phyloP scores from a whole-genome alignment of 2,797 vertebrate genomes.

The Halcyon chelicuti region DNA sequence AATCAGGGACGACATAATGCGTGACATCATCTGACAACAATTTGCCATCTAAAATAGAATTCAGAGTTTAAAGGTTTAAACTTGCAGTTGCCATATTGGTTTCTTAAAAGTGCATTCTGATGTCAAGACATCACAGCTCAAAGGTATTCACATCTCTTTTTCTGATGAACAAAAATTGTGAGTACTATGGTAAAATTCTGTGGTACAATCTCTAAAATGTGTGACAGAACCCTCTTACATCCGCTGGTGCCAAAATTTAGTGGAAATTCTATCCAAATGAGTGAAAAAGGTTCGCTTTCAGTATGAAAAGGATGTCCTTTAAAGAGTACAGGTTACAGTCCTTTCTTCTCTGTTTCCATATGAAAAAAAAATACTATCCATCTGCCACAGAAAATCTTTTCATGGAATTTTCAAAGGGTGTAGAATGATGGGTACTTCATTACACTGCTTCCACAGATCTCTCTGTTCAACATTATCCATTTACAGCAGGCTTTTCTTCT shows the following conservation, averaged over 20 bases:
- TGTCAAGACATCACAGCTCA: background rate
- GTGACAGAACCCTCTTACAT: background rate
- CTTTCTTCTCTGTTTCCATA: background rate
- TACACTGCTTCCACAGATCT: background rate
- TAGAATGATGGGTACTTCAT: background rate
- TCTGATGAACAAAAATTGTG: background rate
- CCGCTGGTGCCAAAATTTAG: background rate
- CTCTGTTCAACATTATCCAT: background rate
- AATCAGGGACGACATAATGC: slow-evolving; percentile 94
- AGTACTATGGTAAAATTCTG: background rate
- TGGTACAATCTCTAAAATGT: background rate
- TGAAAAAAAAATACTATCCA: background rate
- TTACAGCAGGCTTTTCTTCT: background rate
- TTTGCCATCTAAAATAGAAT: slow-evolving; percentile 86
- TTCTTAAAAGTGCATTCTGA: background rate
- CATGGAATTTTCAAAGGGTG: background rate
- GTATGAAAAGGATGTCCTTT: background rate
- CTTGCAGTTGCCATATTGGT: background rate
- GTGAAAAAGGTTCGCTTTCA: background rate
- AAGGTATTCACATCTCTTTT: background rate
- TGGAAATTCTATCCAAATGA: background rate
- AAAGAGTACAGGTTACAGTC: background rate
- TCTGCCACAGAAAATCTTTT: background rate
- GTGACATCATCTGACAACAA: slow-evolving; percentile 88
- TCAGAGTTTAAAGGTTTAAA: slow-evolving; percentile 23